phyloP scores from a whole-genome alignment of 2,797 vertebrate genomes.

The Dermochelys coriacea region DNA sequence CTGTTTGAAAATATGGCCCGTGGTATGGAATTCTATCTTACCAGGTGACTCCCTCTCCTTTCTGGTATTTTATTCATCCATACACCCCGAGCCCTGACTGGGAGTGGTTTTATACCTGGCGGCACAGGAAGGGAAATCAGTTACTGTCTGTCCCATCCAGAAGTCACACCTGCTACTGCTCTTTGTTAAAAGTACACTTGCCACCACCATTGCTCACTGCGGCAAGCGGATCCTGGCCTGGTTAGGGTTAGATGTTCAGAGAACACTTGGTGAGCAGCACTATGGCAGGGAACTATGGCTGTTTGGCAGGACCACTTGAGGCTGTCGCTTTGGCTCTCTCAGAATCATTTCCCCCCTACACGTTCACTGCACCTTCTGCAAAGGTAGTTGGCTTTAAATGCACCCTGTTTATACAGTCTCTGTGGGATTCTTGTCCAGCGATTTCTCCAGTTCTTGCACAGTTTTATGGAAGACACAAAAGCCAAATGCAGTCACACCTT shows the following conservation, averaged over 20 bases:
- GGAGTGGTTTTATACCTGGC: neutral
- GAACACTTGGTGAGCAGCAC: neutral
- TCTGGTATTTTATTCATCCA: neutral
- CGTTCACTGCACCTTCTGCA: neutral
- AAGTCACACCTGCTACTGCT: neutral
- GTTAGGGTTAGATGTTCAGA: neutral
- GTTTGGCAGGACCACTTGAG: neutral
- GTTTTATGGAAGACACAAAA: neutral
- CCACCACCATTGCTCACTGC: neutral
- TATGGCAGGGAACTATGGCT: neutral
- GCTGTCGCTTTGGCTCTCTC: neutral
- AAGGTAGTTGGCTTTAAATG: neutral
- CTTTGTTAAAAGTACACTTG: neutral
- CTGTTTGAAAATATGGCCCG: no score
- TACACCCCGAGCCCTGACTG: neutral
- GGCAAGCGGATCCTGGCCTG: neutral
- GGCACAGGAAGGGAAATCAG: neutral
- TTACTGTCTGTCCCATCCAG: neutral
- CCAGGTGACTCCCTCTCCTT: accelerated
- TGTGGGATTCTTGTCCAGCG: neutral
- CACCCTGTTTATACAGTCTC: neutral
- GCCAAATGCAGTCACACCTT: neutral
- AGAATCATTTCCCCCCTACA: neutral
- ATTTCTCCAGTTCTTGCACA: neutral
- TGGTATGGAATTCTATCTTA: accelerated